Percentiles rank a stretch among this genome's conserved stretches.
Conservation (phyloP, 2,113 vertebrate genomes). For the Lepidothrix coronata region DNA sequence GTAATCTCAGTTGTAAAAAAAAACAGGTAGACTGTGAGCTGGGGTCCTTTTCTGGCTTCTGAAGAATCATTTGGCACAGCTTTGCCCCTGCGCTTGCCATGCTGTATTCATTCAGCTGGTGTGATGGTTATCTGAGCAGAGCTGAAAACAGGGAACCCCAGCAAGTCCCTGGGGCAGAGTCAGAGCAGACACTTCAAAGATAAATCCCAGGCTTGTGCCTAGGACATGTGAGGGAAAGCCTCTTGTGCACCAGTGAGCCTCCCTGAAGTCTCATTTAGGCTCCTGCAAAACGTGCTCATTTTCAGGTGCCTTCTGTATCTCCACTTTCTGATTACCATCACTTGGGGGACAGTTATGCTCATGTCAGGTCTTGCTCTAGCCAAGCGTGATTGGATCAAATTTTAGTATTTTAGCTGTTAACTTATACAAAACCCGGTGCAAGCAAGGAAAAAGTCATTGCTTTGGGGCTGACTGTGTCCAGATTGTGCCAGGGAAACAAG, state of each 20-base stretch:
- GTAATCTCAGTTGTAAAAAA: background rate
- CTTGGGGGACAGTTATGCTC: background rate
- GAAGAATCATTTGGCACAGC: background rate
- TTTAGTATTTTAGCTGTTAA: background rate
- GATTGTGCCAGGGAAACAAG: background rate
- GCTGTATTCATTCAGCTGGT: background rate
- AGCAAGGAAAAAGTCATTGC: background rate
- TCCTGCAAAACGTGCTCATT: background rate
- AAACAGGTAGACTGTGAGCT: background rate
- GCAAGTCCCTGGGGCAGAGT: background rate
- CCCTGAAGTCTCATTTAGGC: background rate
- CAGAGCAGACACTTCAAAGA: background rate
- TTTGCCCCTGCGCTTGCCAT: background rate
- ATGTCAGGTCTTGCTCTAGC: background rate
- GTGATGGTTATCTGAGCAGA: conserved; percentile 16
- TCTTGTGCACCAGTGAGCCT: background rate
- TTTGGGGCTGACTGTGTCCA: background rate
- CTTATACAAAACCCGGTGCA: background rate
- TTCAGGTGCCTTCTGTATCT: background rate
- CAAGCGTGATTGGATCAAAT: background rate
- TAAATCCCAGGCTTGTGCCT: background rate
- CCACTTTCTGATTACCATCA: conserved; percentile 2
- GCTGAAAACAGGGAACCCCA: background rate
- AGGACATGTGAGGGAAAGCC: background rate
- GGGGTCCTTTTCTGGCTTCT: background rate